A percentile compares a stretch with the other conserved stretches of the same genome.
phyloP scores from a whole-genome alignment of 23 tunicate genomes.

The Styela plicata region DNA sequence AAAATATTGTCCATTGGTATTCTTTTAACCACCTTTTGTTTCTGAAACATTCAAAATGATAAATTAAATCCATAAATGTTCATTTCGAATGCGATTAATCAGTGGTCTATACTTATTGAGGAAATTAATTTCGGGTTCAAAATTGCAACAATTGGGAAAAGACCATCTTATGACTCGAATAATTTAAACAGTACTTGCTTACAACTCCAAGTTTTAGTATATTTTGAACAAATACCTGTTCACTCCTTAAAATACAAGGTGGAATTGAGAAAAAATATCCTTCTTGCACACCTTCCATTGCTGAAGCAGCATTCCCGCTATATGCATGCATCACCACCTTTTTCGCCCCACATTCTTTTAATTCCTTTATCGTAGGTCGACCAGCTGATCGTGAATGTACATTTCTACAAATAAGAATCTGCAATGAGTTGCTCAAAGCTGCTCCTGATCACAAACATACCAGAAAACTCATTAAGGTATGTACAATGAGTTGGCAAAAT shows the following conservation, averaged over 20 bases:
- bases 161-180: too few species aligned
- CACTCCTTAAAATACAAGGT: constrained; percentile 80
- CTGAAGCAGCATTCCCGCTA: constrained; percentile 74
- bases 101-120: too few species aligned
- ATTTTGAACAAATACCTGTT: constrained; percentile 39
- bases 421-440: too few species aligned
- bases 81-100: too few species aligned
- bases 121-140: too few species aligned
- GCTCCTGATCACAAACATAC: too few species aligned
- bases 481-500: too few species aligned
- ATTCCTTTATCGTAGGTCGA: constrained; percentile 49
- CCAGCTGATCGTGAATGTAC: constrained; percentile 87
- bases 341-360: constrained; percentile 52
- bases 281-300: constrained; percentile 70
- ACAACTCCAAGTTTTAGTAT: neutral
- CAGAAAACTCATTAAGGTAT: too few species aligned
- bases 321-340: constrained; percentile 88
- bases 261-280: constrained; percentile 87
- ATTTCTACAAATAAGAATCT: constrained; percentile 56
- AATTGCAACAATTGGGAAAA: too few species aligned
- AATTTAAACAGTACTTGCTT: too few species aligned
- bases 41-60: too few species aligned
- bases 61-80: too few species aligned
- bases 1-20: constrained; percentile 68
- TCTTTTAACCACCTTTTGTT: constrained; percentile 78